Evolutionary conservation across 2,797 vertebrate species (phyloP).

Genomic region (Neosalanx taihuensis): DNA sequence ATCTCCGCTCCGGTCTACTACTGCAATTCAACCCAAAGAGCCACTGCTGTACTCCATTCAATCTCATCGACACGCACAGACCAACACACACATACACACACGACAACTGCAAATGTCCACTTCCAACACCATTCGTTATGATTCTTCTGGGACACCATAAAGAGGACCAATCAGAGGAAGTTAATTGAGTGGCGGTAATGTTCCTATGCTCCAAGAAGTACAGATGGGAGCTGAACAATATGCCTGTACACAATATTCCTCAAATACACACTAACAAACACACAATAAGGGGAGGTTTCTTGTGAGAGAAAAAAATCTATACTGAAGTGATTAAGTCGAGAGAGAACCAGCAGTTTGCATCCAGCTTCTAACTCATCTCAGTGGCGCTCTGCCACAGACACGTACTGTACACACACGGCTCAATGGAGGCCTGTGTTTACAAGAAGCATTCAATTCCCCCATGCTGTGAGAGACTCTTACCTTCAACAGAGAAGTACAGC

Average conservation of each 20-base stretch:
- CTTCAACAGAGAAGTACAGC: neutral
- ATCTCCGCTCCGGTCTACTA: neutral
- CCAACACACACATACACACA: neutral
- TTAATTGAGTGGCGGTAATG: slow-evolving; percentile 17
- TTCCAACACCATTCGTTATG: slow-evolving; percentile 20
- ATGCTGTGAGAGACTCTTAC: neutral
- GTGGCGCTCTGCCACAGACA: neutral
- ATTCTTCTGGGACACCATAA: slow-evolving; percentile 11
- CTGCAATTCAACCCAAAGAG: neutral
- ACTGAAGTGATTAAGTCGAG: slow-evolving; percentile 8
- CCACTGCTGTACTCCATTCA: neutral
- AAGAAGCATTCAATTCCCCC: neutral
- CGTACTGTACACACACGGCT: neutral
- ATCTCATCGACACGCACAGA: neutral
- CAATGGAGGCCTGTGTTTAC: slow-evolving; percentile 13
- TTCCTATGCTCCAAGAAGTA: slow-evolving; percentile 11
- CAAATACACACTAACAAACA: neutral
- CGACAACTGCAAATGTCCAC: neutral
- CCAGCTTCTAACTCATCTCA: neutral
- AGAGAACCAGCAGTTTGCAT: slow-evolving; percentile 8
- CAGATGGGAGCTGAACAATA: slow-evolving; percentile 9
- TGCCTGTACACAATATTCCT: neutral
- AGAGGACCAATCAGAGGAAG: slow-evolving; percentile 17
- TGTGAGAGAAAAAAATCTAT: slow-evolving; percentile 13
- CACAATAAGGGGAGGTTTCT: neutral